Evolutionary conservation across 2,888 invertebrate species (phyloP).

Genomic region (Germaria angustata): DNA sequence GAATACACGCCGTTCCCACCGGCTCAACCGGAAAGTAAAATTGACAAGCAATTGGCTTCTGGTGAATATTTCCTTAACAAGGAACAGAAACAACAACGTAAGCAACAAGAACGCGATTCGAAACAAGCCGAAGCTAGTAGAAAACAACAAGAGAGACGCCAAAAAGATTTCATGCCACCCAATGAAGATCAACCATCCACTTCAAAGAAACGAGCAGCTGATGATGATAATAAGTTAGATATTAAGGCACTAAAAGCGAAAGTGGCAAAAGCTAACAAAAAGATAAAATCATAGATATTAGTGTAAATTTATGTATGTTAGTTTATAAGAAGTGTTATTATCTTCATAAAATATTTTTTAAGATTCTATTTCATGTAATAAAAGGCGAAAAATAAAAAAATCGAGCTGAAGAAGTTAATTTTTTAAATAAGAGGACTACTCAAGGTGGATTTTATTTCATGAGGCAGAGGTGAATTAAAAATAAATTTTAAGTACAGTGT

Average conservation of each 20-base stretch:
- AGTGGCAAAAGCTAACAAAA: slow-evolving; percentile 85
- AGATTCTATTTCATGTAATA: too few species aligned
- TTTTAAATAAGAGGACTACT: too few species aligned
- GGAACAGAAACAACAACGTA: slow-evolving; percentile 87
- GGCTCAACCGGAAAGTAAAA: slow-evolving; percentile 93
- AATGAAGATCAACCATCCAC: slow-evolving; percentile 81
- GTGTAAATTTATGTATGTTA: neutral
- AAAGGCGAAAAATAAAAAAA: too few species aligned
- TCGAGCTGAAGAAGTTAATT: too few species aligned
- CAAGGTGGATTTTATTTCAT: too few species aligned
- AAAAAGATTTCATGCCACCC: slow-evolving; percentile 91
- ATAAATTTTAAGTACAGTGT: too few species aligned
- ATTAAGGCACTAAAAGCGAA: slow-evolving; percentile 88
- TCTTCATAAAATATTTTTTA: neutral
- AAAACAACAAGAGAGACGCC: slow-evolving; percentile 87
- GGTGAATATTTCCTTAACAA: slow-evolving; percentile 98
- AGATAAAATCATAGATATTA: slow-evolving; percentile 64
- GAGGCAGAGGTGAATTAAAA: too few species aligned
- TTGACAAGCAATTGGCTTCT: slow-evolving; percentile 94
- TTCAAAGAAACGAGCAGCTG: slow-evolving; percentile 68
- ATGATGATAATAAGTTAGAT: slow-evolving; percentile 81
- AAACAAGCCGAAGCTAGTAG: slow-evolving; percentile 88
- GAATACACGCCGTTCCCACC: slow-evolving; percentile 99
- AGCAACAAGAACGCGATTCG: slow-evolving; percentile 87
- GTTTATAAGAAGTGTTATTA: slow-evolving; percentile 7